Evolutionary conservation across 35 echinoderm and acorn worm genomes (phyloP).

Genomic region (Holothuria glaberrima): DNA sequence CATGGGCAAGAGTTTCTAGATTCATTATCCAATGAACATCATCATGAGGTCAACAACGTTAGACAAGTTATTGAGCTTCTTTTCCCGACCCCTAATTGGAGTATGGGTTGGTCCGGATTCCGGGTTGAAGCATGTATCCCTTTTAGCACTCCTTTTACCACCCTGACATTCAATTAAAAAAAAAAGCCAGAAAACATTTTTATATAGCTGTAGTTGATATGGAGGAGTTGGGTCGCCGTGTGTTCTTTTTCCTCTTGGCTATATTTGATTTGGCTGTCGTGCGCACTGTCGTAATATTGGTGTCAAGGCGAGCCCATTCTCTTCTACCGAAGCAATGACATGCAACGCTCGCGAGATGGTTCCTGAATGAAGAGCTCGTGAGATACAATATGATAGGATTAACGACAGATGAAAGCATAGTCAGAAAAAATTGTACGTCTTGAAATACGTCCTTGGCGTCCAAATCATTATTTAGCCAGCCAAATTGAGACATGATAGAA

Average conservation of each 20-base stretch:
- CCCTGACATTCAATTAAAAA: too few species aligned
- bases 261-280: neutral
- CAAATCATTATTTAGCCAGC: neutral
- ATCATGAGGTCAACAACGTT: too few species aligned
- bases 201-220: slow-evolving; percentile 13
- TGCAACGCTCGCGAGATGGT: slow-evolving; percentile 3
- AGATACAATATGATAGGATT: slow-evolving; percentile 53
- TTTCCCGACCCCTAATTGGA: too few species aligned
- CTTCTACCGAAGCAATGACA: neutral
- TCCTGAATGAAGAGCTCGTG: slow-evolving; percentile 48
- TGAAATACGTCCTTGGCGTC: neutral
- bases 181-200: neutral
- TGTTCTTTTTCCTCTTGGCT: neutral
- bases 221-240: neutral
- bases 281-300: slow-evolving; percentile 31
- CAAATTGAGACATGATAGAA: neutral
- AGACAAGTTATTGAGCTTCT: too few species aligned
- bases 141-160: too few species aligned
- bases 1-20: too few species aligned
- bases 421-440: slow-evolving; percentile 47
- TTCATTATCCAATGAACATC: too few species aligned
- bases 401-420: slow-evolving; percentile 44
- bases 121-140: too few species aligned
- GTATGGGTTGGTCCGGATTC: too few species aligned
- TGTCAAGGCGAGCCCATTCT: slow-evolving; percentile 23